Evolutionary conservation across 2,797 vertebrate species (phyloP).

Genomic region (Sardinella longiceps): DNA sequence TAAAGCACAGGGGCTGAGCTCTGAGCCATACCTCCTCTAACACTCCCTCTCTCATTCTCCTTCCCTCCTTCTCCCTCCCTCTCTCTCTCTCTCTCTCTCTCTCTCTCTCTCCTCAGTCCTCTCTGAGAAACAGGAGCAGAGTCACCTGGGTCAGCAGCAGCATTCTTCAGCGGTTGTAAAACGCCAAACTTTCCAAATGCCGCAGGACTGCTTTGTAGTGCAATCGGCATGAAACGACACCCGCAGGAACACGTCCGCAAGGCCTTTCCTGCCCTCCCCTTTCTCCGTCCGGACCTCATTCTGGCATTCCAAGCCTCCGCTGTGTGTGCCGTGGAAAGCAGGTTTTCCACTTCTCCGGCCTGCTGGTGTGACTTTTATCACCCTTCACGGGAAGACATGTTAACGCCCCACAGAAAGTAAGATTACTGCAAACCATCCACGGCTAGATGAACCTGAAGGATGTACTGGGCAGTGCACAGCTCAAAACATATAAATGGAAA

Average conservation of each 20-base stretch:
- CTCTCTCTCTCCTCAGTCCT: background rate
- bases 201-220: constrained; percentile 34
- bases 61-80: background rate
- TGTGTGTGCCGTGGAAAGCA: background rate
- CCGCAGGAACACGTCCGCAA: constrained; percentile 35
- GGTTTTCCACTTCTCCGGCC: background rate
- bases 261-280: constrained; percentile 28
- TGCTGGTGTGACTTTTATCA: background rate
- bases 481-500: background rate
- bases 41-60: background rate
- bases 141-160: constrained; percentile 21
- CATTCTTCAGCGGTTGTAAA: constrained; percentile 24
- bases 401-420: background rate
- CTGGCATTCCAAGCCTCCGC: constrained; percentile 8
- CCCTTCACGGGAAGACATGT: background rate
- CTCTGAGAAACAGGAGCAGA: constrained; percentile 21
- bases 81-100: background rate
- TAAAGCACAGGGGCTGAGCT: background rate
- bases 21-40: background rate
- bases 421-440: background rate
- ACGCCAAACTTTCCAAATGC: constrained; percentile 23
- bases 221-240: constrained; percentile 37
- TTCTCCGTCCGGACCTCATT: constrained; percentile 30
- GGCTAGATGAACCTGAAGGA: background rate
- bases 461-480: background rate